Evolutionary conservation across 2,113 vertebrate species (phyloP), one percentile per base, ranked within the genome.

Genomic region (Forbesichthys papilliferus): DNA sequence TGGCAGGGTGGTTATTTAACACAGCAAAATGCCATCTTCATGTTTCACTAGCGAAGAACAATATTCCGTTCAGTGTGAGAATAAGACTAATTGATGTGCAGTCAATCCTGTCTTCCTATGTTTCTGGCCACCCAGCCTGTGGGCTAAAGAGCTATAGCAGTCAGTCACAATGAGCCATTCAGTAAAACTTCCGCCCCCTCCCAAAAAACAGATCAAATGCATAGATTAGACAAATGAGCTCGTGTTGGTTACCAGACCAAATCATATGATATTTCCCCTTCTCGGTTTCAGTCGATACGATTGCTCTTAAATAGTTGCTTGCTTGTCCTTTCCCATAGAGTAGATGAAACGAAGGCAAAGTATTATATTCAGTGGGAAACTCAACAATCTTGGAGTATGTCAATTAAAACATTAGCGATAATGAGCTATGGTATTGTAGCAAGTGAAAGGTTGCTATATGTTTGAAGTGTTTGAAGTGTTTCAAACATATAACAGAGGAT

Each of bases 81-180:
- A 64, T 20, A 51, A 12, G 33, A 9, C 36, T 48, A 42, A 80
- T 53, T 53, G 52, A 56, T 4, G 56, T 68, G 69, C 64, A 75
- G 36, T 74, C 51, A 47, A 71, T 75, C 61, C 47, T 46, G 62
- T 77, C 77, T 65, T 77, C 78, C 81, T 71, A 71, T 57, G 65
- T 80, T 78, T 65, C 77, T 66, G 77, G 74, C 79, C 84, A 76
- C 83, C 82, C 80, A 74, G 27, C 57, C 80, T 72, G 76, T 79
- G 68, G 80, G 74, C 76, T 13, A 1, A 48, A 68, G 59, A 80
- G 66, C 74, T 67, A 51, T 60, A 69, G 71, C 56, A 20, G 75
- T 74, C 42, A 12, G 71, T 85, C 84, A 88, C 86, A 91, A 85
- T 84, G 77, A 73, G 68, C 69, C 77, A 79, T 87, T 88, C 79